Base-by-base conservation (phyloP, 53 echinoderm and acorn worm genomes). In the Luidia sarsii region DNA sequence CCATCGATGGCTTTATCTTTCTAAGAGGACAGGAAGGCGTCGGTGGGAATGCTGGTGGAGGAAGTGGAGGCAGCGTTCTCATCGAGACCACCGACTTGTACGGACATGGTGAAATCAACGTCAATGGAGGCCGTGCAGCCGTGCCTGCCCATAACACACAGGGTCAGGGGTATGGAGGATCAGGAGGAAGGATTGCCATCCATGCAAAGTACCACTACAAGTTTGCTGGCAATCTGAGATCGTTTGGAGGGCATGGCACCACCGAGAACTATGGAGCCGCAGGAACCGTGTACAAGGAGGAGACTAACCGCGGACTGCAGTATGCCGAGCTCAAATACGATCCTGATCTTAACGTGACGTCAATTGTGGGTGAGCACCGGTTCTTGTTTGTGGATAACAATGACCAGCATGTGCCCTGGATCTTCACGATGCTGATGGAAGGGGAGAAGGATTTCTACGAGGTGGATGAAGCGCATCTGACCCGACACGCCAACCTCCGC, bases 31-130 rank as follows among this genome's bases (percentile, higher is more conserved):
- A 57, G 11, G 34, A 65, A 72, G 94, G 94, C 10, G 57, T n/a
- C 16, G 91, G 83, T 19, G 84, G 41, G 1, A 88, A 82, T 71
- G 81, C 91, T 48, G 91, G 83, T 7, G 94, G 91, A 31, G 94
- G 91, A 24, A 94, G 94, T 64, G 94, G 94, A 41, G 94, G 94
- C 51, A 86, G 91, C 55, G 86, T 94, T 4, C 57, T 91, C 50
- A 86, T 94, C 36, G 91, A 91, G 63, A 89, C 89, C 33, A 91
- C 91, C 33, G 86, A 94, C 57, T 91, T 94, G 79, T 82, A 68
- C 18, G 94, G 94, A 6, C 80, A 91, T 89, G 94, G 94, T 28
- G 94, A 91, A 72, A 88, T 94, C 66, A 94, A 89, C 56, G 86
- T 81, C 22, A 91, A 94, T 67, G 94, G 94, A 19, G 94, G 94